Percentiles rank a stretch among this genome's conserved stretches.
Evolutionary conservation across 2,113 vertebrate genomes (phyloP).

Genomic region (Amazona vittata): DNA sequence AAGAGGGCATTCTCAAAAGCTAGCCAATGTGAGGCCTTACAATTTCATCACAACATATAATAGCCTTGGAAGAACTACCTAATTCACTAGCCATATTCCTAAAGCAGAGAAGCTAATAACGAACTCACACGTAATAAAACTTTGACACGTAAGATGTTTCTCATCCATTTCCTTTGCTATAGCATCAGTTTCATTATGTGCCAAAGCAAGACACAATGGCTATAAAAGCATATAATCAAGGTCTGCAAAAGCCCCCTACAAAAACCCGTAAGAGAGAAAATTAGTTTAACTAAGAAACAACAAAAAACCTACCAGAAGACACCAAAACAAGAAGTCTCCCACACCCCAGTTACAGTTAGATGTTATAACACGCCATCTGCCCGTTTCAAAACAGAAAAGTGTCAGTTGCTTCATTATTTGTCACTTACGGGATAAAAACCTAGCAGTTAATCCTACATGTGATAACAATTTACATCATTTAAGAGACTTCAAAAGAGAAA

Average conservation of each 20-base stretch:
- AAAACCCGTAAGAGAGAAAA: background rate
- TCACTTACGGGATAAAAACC: background rate
- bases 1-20: background rate
- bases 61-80: background rate
- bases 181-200: background rate
- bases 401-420: slow-evolving; percentile 18
- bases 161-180: background rate
- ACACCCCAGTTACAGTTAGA: background rate
- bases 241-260: background rate
- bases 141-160: background rate
- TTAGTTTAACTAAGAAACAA: background rate
- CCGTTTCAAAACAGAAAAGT: background rate
- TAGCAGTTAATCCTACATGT: background rate
- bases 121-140: background rate
- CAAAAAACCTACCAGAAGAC: background rate
- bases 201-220: background rate
- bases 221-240: background rate
- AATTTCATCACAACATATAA: background rate
- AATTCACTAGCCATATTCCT: background rate
- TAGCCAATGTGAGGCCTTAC: background rate
- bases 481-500: background rate
- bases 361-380: slow-evolving; percentile 24
- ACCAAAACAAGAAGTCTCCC: background rate
- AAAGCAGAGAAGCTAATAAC: background rate
- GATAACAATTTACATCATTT: background rate